Evolutionary conservation across 2,113 vertebrate genomes (phyloP), one percentile per base, ranked within the genome.

Genomic region (Guaruba guarouba): DNA sequence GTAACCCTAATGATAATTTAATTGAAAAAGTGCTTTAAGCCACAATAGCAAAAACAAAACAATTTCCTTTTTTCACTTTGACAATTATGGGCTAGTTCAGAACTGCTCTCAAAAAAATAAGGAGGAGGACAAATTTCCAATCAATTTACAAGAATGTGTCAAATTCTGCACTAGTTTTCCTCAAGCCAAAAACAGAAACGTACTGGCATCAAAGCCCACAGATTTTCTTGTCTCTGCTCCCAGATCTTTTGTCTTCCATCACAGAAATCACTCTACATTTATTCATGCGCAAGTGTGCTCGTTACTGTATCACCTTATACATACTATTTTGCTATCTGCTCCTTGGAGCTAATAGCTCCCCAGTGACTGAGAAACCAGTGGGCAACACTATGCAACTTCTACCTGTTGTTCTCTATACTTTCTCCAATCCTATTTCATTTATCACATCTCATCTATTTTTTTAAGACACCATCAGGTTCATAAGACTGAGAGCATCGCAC

Each of bases 1-100:
- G 93, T 94, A 96, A 96, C 92, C 84, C 90, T 96, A 96, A 97
- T 96, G 93, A 96, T 96, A 95, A 96, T 93, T 96, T 97, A 96
- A 96, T 96, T 97, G 95, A 96, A 95, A 96, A 94, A 96, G 64
- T 81, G 93, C 96, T 96, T 95, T 96, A 96, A 96, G 93, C 92
- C 73, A 96, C 86, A 96, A 95, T 83, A 93, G 87, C 79, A 89
- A 86, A 94, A 87, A 95, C 18, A 55, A 86, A 55, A 93, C 90
- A 87, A 91, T 94, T 93, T 87, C 92, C 82, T 92, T 95, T 94
- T 94, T 96, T 94, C 92, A 88, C 92, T 92, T 96, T 88, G 94
- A 93, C 94, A 94, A 90, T 95, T 94, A 95, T 48, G 85, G 90
- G 85, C 79, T 90, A 88, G 92, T 92, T 93, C 93, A 95, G 90